Evolutionary conservation across 2,888 invertebrate species (phyloP).

Genomic region (Villa cingulata): DNA sequence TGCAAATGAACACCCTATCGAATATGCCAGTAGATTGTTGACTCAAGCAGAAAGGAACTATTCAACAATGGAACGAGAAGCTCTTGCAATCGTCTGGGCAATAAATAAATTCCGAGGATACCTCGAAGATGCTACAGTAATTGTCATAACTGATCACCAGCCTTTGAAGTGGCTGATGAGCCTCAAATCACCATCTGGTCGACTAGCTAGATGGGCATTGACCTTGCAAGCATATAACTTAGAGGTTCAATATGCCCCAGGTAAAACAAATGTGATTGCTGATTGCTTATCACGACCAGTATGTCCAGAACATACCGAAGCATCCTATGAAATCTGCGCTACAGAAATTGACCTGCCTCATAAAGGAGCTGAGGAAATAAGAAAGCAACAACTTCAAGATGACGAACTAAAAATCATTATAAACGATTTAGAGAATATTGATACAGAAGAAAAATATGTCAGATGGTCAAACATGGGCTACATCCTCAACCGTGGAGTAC

Average conservation of each 20-base stretch:
- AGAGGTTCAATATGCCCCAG: slow-evolving; percentile 27
- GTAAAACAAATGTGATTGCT: slow-evolving; percentile 23
- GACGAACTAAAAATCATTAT: background rate
- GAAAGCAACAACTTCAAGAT: background rate
- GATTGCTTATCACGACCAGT: slow-evolving; percentile 10
- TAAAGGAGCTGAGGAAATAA: slow-evolving; percentile 11
- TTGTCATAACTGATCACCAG: slow-evolving; percentile 34
- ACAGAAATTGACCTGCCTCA: slow-evolving; percentile 12
- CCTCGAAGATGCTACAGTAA: slow-evolving; percentile 26
- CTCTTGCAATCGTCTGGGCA: slow-evolving; percentile 21
- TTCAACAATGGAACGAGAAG: slow-evolving; percentile 32
- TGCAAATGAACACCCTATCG: slow-evolving; percentile 17
- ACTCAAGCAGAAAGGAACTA: slow-evolving; percentile 27
- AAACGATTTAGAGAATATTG: background rate
- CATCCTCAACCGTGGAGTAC: slow-evolving; percentile 6
- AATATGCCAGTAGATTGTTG: slow-evolving; percentile 21
- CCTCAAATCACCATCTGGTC: slow-evolving; percentile 29
- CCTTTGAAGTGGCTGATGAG: slow-evolving; percentile 35
- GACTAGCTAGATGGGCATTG: slow-evolving; percentile 35
- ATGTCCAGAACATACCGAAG: slow-evolving; percentile 1
- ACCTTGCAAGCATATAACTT: slow-evolving; percentile 29
- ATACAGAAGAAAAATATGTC: background rate
- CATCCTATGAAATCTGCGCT: background rate
- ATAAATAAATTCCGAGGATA: slow-evolving; percentile 30
- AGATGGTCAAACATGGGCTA: background rate